Evolutionary conservation across 2,797 vertebrate genomes (phyloP).

Genomic region (Nothura maculosa): DNA sequence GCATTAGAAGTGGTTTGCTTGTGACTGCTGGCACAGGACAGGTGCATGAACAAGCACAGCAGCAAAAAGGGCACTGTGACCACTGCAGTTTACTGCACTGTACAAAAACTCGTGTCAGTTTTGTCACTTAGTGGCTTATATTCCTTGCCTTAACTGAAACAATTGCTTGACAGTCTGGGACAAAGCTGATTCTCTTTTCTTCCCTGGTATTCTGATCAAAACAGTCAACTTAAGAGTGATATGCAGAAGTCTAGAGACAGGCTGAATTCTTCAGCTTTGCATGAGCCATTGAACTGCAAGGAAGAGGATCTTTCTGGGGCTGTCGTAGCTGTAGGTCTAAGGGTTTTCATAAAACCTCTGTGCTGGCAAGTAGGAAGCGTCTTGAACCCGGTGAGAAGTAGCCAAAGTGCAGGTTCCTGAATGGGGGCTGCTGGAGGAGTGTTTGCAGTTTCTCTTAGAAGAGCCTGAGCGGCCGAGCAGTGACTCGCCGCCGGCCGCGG

Average conservation of each 20-base stretch:
- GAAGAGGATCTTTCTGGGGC: too few relatives aligned
- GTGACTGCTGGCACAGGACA: neutral
- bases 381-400: neutral
- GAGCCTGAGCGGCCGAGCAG: neutral
- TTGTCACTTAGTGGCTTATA: neutral
- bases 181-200: neutral
- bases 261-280: neutral
- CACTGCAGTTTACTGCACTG: neutral
- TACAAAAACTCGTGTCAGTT: neutral
- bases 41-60: neutral
- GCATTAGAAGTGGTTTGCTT: neutral
- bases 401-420: neutral
- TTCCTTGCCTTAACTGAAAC: neutral
- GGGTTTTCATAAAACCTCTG: neutral
- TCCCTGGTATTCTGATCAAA: neutral
- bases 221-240: neutral
- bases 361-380: neutral
- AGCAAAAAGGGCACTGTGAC: neutral
- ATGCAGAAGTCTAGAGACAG: neutral
- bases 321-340: neutral
- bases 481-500: too few relatives aligned
- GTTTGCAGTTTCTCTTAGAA: neutral
- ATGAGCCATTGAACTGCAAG: neutral
- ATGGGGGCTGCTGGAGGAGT: neutral
- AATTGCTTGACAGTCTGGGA: neutral